Percentiles rank a stretch among this genome's conserved stretches.
Evolutionary conservation across 2,888 invertebrate species (phyloP).

Genomic region (Trachelus iudaicus): DNA sequence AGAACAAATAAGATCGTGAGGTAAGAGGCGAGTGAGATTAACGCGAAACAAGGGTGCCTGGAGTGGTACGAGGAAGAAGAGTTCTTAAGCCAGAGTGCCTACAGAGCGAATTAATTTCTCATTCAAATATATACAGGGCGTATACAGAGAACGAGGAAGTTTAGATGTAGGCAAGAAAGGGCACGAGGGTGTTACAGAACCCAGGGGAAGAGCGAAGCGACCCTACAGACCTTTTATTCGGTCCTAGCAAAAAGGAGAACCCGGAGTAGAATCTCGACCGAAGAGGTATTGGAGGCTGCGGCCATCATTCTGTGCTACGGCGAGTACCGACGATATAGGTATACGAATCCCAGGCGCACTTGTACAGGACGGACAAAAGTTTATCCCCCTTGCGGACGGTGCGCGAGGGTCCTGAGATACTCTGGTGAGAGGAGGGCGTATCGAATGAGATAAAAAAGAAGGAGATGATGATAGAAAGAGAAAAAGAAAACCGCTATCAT

Average conservation of each 20-base stretch:
- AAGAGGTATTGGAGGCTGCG: neutral
- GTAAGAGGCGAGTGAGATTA: constrained; percentile 22
- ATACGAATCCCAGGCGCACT: neutral
- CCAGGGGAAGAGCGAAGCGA: neutral
- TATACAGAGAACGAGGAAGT: neutral
- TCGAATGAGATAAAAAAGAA: neutral
- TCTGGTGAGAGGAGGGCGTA: neutral
- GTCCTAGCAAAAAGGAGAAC: constrained; percentile 15
- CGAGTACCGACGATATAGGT: neutral
- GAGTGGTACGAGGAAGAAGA: neutral
- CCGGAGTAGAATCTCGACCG: constrained; percentile 9
- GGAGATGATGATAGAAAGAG: neutral
- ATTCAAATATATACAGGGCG: constrained; percentile 32
- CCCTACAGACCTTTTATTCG: neutral
- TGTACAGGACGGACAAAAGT: neutral
- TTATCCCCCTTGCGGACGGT: neutral
- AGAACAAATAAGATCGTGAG: constrained; percentile 28
- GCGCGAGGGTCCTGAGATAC: neutral
- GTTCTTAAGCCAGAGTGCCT: constrained; percentile 11
- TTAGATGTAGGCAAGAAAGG: neutral
- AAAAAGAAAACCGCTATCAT: neutral
- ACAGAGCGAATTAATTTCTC: constrained; percentile 34
- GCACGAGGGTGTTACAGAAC: neutral
- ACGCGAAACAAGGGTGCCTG: constrained; percentile 4
- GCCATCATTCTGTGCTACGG: neutral